Evolutionary conservation across 2,888 invertebrate genomes (phyloP), one percentile per base, ranked within the genome.

Genomic region (Nectonema munidae): DNA sequence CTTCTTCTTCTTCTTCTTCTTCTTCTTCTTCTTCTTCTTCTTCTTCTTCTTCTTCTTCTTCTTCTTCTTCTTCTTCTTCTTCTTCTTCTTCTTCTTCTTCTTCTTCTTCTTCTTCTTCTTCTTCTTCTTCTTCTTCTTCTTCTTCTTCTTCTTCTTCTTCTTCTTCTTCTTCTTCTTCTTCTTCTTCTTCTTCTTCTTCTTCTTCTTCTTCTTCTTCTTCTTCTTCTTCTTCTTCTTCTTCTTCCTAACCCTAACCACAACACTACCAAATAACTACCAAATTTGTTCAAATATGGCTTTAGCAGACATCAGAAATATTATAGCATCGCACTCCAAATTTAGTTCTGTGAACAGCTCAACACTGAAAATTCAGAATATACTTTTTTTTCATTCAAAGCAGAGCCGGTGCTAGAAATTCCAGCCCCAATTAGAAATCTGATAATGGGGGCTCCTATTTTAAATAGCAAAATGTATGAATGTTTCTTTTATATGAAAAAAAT

Each of bases 171-270:
- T 30, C 32, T 30, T 30, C 32, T 30, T 30, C 32, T 30, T 30
- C 32, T 30, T 30, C 32, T 30, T 30, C 32, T 30, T 30, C 32
- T 30, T 30, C 32, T 30, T n/a, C 32, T 30, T 30, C 32, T 30
- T 30, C 32, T 30, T 30, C 32, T 30, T 30, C 32, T 30, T 30
- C 32, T 30, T 30, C 32, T 30, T 30, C 32, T 30, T 30, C 32
- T 30, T 30, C 32, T 30, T 30, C 32, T 30, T 30, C 32, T 30
- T 30, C 32, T 30, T 30, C 32, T 30, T 30, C 32, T 30, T 30
- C 32, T 30, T 25, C 25, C n/a, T 25, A 6, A 25, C 25, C 25
- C 6, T 9, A n/a, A 25, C 25, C 25, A 25, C 6, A 25, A 25
- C n/a, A n/a, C n/a, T n/a, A n/a, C n/a, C n/a, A n/a, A n/a, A n/a